Evolutionary conservation across 2,888 invertebrate species (phyloP).

Genomic region (Scotopteryx bipunctaria): DNA sequence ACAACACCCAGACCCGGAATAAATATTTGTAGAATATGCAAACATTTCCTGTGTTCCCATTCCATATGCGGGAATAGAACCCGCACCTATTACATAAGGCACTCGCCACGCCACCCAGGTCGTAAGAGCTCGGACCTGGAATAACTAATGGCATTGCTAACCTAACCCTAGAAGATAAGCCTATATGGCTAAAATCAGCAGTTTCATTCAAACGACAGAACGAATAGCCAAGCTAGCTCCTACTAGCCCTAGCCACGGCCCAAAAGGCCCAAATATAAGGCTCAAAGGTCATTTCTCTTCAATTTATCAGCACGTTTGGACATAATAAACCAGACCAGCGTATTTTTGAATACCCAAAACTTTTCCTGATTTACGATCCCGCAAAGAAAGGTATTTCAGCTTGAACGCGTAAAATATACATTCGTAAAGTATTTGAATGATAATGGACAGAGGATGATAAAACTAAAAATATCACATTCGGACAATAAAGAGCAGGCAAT

Average conservation of each 20-base stretch:
- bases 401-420: constrained; percentile 24
- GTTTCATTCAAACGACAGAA: not conserved
- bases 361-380: constrained; percentile 23
- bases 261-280: constrained; percentile 6
- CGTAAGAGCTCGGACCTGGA: too few species aligned
- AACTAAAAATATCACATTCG: constrained; percentile 13
- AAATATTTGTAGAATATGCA: too few species aligned
- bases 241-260: not conserved
- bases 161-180: too few species aligned
- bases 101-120: too few species aligned
- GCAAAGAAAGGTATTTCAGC: constrained; percentile 20
- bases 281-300: constrained; percentile 12
- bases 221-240: not conserved
- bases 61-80: too few species aligned
- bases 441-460: constrained; percentile 10
- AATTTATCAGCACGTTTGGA: constrained; percentile 18
- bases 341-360: constrained; percentile 23
- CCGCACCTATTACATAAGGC: too few species aligned
- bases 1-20: too few species aligned
- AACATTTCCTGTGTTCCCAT: too few species aligned
- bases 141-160: too few species aligned
- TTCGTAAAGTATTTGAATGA: constrained; percentile 21
- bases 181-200: too few species aligned
- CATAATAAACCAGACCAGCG: constrained; percentile 20
- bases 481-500: constrained; percentile 7